Conservation (phyloP, 2,888 invertebrate species). For the Nomada fabriciana region DNA sequence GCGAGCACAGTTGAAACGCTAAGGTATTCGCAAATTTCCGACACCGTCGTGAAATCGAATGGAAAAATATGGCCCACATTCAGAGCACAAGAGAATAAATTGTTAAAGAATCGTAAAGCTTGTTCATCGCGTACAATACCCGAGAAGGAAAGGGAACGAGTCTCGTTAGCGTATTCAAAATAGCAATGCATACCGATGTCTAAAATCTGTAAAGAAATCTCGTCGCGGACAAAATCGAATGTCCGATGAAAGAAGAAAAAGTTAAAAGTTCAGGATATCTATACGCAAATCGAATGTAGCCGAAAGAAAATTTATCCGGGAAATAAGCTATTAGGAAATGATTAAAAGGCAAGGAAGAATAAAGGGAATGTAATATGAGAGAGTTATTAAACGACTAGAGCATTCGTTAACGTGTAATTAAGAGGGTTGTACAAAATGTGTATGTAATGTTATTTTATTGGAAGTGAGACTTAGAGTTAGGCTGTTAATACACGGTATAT, state of each 20-base stretch:
- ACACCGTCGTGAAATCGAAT: conserved; percentile 4
- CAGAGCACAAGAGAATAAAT: not conserved
- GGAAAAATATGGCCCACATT: not conserved
- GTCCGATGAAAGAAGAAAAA: not conserved
- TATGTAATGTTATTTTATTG: conserved; percentile 81
- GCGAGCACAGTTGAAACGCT: not conserved
- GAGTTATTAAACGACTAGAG: conserved; percentile 44
- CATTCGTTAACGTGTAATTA: conserved; percentile 65
- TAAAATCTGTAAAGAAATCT: not conserved
- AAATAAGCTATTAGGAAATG: not conserved
- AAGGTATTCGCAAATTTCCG: not conserved
- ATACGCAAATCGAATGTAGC: conserved; percentile 6
- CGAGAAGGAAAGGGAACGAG: not conserved
- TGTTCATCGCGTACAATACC: not conserved
- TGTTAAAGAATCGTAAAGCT: not conserved
- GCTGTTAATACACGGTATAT: conserved; percentile 80
- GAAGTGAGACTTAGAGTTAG: conserved; percentile 80
- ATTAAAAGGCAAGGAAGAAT: conserved; percentile 5
- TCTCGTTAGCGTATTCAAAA: conserved; percentile 46
- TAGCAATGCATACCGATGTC: conserved; percentile 55
- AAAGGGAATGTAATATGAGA: conserved; percentile 11
- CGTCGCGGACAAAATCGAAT: not conserved
- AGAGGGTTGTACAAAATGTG: conserved; percentile 78
- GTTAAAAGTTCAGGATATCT: conserved; percentile 12
- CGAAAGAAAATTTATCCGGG: conserved; percentile 10